A percentile compares a stretch with the other conserved stretches of the same genome.
Conservation (phyloP, 1,140 invertebrate genomes). For the Anoplophora glabripennis region DNA sequence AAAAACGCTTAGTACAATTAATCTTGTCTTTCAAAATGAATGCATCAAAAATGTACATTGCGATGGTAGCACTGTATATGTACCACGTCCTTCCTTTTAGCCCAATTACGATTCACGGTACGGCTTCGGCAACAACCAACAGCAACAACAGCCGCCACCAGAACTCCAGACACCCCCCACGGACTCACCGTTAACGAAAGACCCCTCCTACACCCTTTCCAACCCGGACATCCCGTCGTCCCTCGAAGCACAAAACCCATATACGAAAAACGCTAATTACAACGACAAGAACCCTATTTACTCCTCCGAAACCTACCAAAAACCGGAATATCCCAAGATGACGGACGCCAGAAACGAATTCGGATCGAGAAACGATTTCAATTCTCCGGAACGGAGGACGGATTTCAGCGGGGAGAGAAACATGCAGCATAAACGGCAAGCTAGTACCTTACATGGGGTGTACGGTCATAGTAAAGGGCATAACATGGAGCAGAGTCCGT, state of each 20-base stretch:
- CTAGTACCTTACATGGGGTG: conserved; percentile 40
- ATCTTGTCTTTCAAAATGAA: too few relatives aligned
- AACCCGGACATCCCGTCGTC: conserved; percentile 37
- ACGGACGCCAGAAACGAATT: conserved; percentile 21
- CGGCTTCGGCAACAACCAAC: conserved; percentile 38
- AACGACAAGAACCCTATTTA: conserved; percentile 25
- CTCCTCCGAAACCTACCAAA: conserved; percentile 27
- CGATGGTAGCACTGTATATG: too few relatives aligned
- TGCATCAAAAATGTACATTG: too few relatives aligned
- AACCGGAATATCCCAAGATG: conserved; percentile 23
- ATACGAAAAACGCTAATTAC: conserved; percentile 30
- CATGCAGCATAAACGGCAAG: conserved; percentile 41
- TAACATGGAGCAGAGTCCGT: conserved; percentile 35
- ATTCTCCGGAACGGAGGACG: conserved; percentile 25
- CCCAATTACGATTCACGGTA: conserved; percentile 47
- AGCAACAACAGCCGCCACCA: conserved; percentile 26
- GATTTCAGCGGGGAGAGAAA: conserved; percentile 33
- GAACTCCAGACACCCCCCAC: conserved; percentile 17
- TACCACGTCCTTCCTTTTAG: conserved; percentile 36
- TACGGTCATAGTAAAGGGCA: conserved; percentile 40
- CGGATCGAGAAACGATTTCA: conserved; percentile 22
- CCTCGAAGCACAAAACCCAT: conserved; percentile 23
- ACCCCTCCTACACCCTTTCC: conserved; percentile 32
- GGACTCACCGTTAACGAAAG: conserved; percentile 34
- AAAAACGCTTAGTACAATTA: too few relatives aligned